These are phyloP conservation scores for Drosophila leontia DNA, from an alignment of 1,140 invertebrate species.

Conservation along the genomic window DNA sequence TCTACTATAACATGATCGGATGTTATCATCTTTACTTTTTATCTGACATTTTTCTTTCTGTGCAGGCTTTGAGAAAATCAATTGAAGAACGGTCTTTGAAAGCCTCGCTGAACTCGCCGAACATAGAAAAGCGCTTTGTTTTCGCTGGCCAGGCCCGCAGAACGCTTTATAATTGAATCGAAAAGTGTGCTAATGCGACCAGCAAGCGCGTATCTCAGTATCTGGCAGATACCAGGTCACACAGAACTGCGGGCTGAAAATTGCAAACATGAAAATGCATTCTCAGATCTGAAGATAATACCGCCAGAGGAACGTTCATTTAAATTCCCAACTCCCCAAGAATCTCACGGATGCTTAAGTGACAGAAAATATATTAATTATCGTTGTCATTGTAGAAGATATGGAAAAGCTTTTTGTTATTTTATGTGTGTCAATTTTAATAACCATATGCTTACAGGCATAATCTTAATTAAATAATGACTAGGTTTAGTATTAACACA, in stretches of 20 bases:
- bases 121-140: conserved; percentile 77
- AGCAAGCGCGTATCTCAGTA: conserved; percentile 44
- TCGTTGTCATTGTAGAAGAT: conserved; percentile 1
- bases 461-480: neutral
- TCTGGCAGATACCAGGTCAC: conserved; percentile 50
- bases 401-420: conserved; percentile 4
- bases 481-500: neutral
- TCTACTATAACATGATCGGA: neutral
- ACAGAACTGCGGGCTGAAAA: conserved; percentile 36
- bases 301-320: conserved; percentile 32
- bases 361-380: conserved; percentile 16
- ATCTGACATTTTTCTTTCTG: neutral
- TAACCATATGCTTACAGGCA: neutral
- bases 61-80: conserved; percentile 65
- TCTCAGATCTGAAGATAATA: conserved; percentile 70
- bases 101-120: conserved; percentile 16
- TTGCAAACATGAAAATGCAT: conserved; percentile 71
- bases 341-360: conserved; percentile 4
- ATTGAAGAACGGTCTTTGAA: conserved; percentile 57
- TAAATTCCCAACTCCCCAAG: conserved; percentile 1
- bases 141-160: conserved; percentile 47
- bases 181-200: conserved; percentile 77
- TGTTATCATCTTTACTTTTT: too few relatives aligned
- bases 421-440: conserved; percentile 8
- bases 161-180: conserved; percentile 64